Base-by-base conservation (phyloP, 2,113 vertebrate species). In the Chitala chitala region DNA sequence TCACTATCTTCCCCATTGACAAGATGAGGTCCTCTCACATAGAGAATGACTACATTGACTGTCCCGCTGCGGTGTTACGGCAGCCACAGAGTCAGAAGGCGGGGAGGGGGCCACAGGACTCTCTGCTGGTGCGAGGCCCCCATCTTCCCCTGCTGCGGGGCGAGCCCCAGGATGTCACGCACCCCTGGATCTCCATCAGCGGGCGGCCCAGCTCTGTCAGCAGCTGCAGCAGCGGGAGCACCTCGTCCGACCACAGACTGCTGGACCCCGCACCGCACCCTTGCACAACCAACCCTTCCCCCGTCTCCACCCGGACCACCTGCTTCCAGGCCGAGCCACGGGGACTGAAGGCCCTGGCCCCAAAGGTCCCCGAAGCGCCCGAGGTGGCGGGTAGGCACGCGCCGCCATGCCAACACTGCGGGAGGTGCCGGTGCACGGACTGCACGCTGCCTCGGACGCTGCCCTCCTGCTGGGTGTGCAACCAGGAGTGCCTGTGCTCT, bases 381-480 rank as follows among this genome's bases (percentile, higher is more conserved):
- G 44, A 26, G 66, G 26, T 20, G 2, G 66, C 94, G 85, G 94
- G 94, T 86, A 95, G 94, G 84, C 97, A 98, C 84, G 90, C 93
- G 81, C 82, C 94, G n/a, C 86, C 95, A 71, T 99, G 97, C 1
- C 95, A 97, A 87, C 91, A 92, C 79, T 99, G 97, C 0, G 95
- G 96, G 10, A 98, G 96, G 69, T 99, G 96, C 82, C 92, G 95
- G 79, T 99, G 97, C 80, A 96, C 94, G 66, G 95, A 98, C 83
- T 99, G 97, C 1, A 94, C 94, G 0, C 87, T 96, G 70, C 97
- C 97, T 26, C 80, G 95, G 87, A 91, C 94, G 81, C 92, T 99
- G 84, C 97, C 97, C 0, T 95, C 94, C 0, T 99, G 97, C 86
- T 99, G 96, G 97, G 94, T 99, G 71, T 99, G 96, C 92, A 94